Evolutionary conservation across 2,113 vertebrate genomes (phyloP), one percentile per base, ranked within the genome.

Genomic region (Ochotona princeps): DNA sequence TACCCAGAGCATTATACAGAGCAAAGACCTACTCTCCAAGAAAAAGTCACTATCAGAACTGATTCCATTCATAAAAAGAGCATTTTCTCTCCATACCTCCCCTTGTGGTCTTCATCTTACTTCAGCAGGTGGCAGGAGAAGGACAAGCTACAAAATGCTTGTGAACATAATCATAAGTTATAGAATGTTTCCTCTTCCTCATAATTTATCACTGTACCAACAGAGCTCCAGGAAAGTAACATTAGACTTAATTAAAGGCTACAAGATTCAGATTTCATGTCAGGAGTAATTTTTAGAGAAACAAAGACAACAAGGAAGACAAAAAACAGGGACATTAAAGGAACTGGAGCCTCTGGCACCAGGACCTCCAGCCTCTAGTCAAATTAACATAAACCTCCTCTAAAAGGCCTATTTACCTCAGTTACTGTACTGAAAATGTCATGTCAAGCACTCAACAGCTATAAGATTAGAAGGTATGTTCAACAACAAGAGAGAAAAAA

Each of bases 401-500:
- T 8, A 8, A 70, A 69, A 65, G 25, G 30, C 20, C 17, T 54
- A 25, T 44, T 30, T 81, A 80, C 10, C 25, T 83, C 11, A 65
- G 1, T 51, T 70, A 11, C 18, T 66, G 15, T 78, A 76, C 17
- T 20, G 7, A 73, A 30, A 12, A 83, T 25, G 88, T 38, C 32
- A 65, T 30, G 8, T 47, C 17, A 21, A 81, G 18, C 44, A 81
- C 81, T 92, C 28, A 89, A 63, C 17, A 93, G 28, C 57, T 73
- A 32, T 30, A 84, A 91, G 76, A 87, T 91, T 87, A 85, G 2
- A 89, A 78, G 6, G 2, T 32, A 57, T 92, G 32, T 54, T 92
- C 57, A 88, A 69, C 54, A 2, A 4, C 12, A 73, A 61, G 15
- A 38, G 23, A 79, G 44, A 83, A 38, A 51, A 83, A 38, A 51